phyloP scores from a whole-genome alignment of 1,140 invertebrate genomes.

The Euura lappo region DNA sequence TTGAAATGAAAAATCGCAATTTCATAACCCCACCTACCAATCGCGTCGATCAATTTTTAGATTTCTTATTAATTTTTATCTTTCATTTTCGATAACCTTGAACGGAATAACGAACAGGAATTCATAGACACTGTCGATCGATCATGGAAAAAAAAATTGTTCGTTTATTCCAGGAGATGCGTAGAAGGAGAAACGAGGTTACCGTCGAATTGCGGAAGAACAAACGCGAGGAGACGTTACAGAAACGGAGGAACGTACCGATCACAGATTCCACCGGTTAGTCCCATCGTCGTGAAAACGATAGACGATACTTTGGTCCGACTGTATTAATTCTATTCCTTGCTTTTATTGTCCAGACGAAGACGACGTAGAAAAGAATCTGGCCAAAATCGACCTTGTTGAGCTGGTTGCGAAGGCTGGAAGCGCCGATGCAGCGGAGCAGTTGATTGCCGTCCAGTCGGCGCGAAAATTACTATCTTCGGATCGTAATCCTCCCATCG shows the following conservation, averaged over 20 bases:
- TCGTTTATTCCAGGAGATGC: constrained; percentile 81
- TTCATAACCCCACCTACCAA: background rate
- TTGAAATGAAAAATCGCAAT: background rate
- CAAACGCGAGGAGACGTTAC: constrained; percentile 94
- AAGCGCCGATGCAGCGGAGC: constrained; percentile 72
- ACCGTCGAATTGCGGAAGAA: constrained; percentile 96
- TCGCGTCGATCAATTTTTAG: background rate
- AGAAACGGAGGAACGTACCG: constrained; percentile 94
- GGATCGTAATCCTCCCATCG: constrained; percentile 98
- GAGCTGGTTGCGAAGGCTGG: constrained; percentile 77
- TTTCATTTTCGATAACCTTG: too few species aligned
- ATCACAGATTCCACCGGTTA: constrained; percentile 78
- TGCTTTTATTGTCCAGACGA: constrained; percentile 63
- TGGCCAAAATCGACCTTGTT: constrained; percentile 69
- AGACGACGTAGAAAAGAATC: constrained; percentile 73
- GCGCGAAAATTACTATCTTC: constrained; percentile 94
- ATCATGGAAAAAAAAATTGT: background rate
- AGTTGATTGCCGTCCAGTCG: constrained; percentile 84
- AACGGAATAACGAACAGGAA: too few species aligned
- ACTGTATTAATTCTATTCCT: background rate
- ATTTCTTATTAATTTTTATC: background rate
- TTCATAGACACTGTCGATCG: too few species aligned
- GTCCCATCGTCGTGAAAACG: background rate
- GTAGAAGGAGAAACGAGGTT: constrained; percentile 92
- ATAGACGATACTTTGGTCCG: background rate